phyloP scores from a whole-genome alignment of 2,113 vertebrate species.

The Struthio camelus region DNA sequence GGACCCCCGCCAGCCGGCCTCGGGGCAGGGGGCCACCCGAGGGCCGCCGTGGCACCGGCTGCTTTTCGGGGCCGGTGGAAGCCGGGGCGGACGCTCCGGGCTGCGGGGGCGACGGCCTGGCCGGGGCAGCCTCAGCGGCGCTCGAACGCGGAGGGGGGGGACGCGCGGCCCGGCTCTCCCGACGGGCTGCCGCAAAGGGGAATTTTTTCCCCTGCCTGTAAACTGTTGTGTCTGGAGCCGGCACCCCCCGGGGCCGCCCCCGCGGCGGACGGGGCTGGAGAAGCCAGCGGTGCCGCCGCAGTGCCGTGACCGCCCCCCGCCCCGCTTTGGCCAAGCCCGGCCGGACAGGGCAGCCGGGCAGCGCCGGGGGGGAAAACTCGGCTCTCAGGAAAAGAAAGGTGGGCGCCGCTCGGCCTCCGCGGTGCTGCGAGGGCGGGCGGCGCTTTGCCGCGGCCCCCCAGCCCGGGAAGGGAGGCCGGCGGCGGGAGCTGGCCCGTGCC shows the following conservation, averaged over 20 bases:
- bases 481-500: not conserved
- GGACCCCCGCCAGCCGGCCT: not conserved
- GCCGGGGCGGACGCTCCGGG: fast-evolving
- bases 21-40: too few species aligned
- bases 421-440: not conserved
- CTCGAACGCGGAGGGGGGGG: too few species aligned
- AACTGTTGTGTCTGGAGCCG: slow-evolving; percentile 38
- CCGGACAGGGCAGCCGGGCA: not conserved
- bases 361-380: not conserved
- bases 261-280: not conserved
- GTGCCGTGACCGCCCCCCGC: not conserved
- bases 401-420: too few species aligned
- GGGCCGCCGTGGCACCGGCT: not conserved
- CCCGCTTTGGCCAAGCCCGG: not conserved
- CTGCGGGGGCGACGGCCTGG: fast-evolving
- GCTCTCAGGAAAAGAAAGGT: too few species aligned
- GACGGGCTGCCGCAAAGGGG: not conserved
- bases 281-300: fast-evolving
- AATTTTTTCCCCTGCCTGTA: not conserved
- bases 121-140: too few species aligned
- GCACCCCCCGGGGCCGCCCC: too few species aligned
- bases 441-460: not conserved
- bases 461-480: not conserved
- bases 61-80: not conserved
- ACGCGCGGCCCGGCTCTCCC: fast-evolving